These are phyloP conservation scores for Pristionchus entomophagus DNA, from an alignment of 2,888 invertebrate species.

Conservation along the genomic window DNA sequence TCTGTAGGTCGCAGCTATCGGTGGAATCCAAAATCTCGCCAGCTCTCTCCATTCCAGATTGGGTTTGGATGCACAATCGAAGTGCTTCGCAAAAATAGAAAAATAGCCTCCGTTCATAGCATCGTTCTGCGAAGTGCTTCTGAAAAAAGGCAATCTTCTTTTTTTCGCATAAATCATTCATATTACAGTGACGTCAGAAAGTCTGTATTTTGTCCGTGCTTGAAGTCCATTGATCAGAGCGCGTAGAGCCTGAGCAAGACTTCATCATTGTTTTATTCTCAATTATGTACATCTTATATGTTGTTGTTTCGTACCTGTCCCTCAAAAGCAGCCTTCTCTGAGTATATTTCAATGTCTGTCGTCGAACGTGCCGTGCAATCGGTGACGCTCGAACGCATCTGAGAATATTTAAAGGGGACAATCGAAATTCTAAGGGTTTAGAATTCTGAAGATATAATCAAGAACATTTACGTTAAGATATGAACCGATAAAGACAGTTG, in stretches of 20 bases:
- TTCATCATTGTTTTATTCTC: background rate
- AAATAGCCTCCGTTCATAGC: background rate
- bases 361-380: background rate
- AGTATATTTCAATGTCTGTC: background rate
- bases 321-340: slow-evolving; percentile 23
- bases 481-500: background rate
- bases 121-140: background rate
- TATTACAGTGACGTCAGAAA: background rate
- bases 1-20: too few species aligned
- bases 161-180: background rate
- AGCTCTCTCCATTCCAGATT: background rate
- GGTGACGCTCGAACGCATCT: background rate
- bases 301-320: background rate
- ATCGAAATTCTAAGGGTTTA: too few species aligned
- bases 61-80: background rate
- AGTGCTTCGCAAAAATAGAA: background rate
- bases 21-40: too few species aligned
- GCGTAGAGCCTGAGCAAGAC: background rate
- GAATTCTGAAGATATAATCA: background rate
- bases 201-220: background rate
- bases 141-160: background rate
- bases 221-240: background rate
- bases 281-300: background rate
- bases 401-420: background rate
- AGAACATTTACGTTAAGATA: too few species aligned